phyloP scores from a whole-genome alignment of 92 coral and sea anemone species.

The Actinernus sp. region DNA sequence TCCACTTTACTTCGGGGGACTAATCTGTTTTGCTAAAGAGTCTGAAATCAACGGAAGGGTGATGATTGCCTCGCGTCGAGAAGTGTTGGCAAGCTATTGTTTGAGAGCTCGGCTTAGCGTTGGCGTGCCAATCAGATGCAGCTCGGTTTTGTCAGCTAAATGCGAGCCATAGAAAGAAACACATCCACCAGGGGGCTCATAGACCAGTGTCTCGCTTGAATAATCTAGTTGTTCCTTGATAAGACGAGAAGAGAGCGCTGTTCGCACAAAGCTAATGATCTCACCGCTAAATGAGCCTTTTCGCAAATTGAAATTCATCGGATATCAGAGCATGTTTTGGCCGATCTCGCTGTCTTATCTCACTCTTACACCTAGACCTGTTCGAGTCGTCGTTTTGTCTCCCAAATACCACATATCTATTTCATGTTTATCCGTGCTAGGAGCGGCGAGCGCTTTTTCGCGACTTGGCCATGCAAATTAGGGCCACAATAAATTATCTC shows the following conservation, averaged over 20 bases:
- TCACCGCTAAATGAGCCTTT: constrained; percentile 5
- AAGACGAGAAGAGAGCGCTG: too few relatives aligned
- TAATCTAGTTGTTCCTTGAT: too few relatives aligned
- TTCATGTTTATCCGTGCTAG: constrained; percentile 6
- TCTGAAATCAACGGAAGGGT: not conserved
- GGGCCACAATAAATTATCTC: too few relatives aligned
- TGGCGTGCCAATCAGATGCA: too few relatives aligned
- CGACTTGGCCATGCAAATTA: too few relatives aligned
- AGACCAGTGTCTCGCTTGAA: too few relatives aligned
- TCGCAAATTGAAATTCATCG: constrained; percentile 2
- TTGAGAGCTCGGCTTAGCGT: not conserved
- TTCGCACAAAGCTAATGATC: constrained; percentile 31
- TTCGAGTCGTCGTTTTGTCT: constrained; percentile 35
- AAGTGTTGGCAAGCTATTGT: not conserved
- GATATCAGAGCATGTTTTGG: too few relatives aligned
- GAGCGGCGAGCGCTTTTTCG: not conserved
- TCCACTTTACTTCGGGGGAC: constrained; percentile 31
- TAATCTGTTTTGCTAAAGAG: constrained; percentile 39
- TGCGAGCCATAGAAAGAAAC: too few relatives aligned
- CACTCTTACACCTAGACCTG: constrained; percentile 23
- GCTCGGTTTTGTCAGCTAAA: too few relatives aligned
- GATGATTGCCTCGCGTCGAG: too few relatives aligned
- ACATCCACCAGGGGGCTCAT: too few relatives aligned
- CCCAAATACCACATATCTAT: constrained; percentile 22
- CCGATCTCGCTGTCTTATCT: too few relatives aligned